These are phyloP conservation scores for Apus apus DNA, from an alignment of 2,113 vertebrate genomes.

Conservation along the genomic window DNA sequence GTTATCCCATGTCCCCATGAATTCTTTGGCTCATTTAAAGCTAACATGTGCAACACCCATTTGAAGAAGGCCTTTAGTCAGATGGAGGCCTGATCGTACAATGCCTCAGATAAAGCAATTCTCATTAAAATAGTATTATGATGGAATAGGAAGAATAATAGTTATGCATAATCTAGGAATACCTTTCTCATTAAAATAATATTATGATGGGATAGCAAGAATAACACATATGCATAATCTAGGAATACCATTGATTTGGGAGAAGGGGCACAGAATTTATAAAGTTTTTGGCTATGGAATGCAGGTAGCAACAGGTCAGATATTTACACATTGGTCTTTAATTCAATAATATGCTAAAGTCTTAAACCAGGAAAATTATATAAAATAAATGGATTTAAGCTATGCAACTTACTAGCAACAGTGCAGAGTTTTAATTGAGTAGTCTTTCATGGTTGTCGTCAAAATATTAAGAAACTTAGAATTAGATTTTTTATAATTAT, in stretches of 20 bases:
- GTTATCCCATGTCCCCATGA: background rate
- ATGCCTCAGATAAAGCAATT: background rate
- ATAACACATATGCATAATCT: background rate
- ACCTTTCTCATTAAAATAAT: background rate
- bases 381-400: background rate
- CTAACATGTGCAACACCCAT: background rate
- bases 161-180: background rate
- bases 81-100: background rate
- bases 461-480: background rate
- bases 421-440: background rate
- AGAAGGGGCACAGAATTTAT: background rate
- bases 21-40: background rate
- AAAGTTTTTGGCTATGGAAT: background rate
- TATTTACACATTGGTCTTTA: background rate
- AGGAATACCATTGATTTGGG: background rate
- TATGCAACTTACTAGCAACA: background rate
- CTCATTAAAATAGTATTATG: background rate
- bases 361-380: background rate
- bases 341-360: background rate
- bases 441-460: background rate
- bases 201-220: background rate
- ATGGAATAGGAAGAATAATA: background rate
- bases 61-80: background rate
- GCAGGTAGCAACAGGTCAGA: background rate
- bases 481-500: background rate